Base-by-base conservation (phyloP, 2,888 invertebrate genomes). In the Aspidiotus rigidus region DNA sequence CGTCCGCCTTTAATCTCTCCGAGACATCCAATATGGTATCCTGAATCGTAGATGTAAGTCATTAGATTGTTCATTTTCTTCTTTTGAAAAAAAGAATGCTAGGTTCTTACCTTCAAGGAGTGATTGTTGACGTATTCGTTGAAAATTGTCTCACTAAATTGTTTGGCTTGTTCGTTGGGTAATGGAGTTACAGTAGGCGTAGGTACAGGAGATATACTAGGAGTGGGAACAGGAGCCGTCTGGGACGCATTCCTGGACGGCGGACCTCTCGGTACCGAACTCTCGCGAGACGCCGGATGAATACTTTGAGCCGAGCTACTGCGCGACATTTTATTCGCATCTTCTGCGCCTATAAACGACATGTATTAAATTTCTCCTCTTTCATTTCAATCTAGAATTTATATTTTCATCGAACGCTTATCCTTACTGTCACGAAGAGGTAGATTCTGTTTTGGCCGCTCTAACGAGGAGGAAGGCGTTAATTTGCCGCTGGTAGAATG, bases 231-330 rank as follows among this genome's bases (percentile, higher is more conserved):
- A 11, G 59, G 40, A 1, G 59, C 16, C n/a, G 13, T 44, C 17
- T 67, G 67, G 7, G 67, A 67, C 6, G 67, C 67, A 40, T 59
- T 67, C 39, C 67, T 42, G 7, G 67, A 60, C 16, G 57, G 57
- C 17, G 67, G 49, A 42, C 13, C 55, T 44, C 67, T 67, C 42
- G 41, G 67, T 39, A 67, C 17, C 13, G 67, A 67, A 42, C 67
- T 67, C 53, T 67, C 67, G 39, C 67, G 67, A n/a, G 67, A 67
- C 13, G 40, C 16, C 39, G 67, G 60, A 53, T 44, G 67, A 17
- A 59, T 17, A 67, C 49, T 59, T 49, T 67, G 67, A 16, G 60
- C 42, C 28, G 67, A 67, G n/a, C 67, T 49, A 57, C 67, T 67
- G n/a, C 67, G 67, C 28, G 67, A 67, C 15, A 59, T 59, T 59